phyloP scores from a whole-genome alignment of 2,113 vertebrate species.

The Mormoops blainvillei region DNA sequence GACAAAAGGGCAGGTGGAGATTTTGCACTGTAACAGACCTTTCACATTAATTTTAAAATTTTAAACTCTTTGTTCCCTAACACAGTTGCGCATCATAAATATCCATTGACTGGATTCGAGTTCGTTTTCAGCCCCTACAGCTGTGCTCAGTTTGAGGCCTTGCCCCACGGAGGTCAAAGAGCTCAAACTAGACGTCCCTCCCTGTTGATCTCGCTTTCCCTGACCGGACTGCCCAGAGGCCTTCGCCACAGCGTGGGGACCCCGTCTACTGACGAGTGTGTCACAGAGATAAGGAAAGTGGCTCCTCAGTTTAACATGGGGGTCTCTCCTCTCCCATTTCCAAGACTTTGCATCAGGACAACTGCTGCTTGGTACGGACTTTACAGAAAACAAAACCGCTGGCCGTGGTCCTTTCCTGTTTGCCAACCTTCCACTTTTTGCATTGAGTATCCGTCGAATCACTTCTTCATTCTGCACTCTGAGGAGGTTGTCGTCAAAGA shows the following conservation, averaged over 20 bases:
- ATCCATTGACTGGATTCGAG: conserved; percentile 17
- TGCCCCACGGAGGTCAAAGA: not conserved
- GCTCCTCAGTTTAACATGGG: not conserved
- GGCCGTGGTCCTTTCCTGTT: not conserved
- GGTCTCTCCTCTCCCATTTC: not conserved
- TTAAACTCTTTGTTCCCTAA: conserved; percentile 40
- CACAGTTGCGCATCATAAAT: conserved; percentile 36
- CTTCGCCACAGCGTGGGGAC: not conserved
- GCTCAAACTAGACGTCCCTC: not conserved
- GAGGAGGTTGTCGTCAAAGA: not conserved
- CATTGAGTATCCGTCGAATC: not conserved
- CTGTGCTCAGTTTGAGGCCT: conserved; percentile 29
- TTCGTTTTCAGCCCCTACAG: conserved; percentile 51
- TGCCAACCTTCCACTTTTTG: not conserved
- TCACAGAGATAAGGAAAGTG: not conserved
- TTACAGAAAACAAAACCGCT: not conserved
- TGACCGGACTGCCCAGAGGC: not conserved
- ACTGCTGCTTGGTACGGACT: not conserved
- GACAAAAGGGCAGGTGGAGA: conserved; percentile 79
- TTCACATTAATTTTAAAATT: conserved; percentile 66
- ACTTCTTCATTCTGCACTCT: not conserved
- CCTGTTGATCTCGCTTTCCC: not conserved
- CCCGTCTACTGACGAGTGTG: not conserved
- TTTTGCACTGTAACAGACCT: conserved; percentile 81
- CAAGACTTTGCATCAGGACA: not conserved